These are phyloP conservation scores for Epicauta chinensis DNA, from an alignment of 1,140 invertebrate genomes.

Conservation along the genomic window DNA sequence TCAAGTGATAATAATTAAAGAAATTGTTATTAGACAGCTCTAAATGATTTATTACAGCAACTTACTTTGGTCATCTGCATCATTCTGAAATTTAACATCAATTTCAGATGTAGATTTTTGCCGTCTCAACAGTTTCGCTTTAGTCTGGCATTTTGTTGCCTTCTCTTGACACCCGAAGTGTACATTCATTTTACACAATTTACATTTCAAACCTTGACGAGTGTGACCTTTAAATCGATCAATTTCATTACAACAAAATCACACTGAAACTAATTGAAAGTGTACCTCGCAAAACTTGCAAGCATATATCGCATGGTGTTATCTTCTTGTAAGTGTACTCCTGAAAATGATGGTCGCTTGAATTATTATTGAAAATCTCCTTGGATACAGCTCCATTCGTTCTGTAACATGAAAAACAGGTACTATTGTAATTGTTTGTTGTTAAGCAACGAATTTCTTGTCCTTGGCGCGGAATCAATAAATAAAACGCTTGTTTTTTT, in stretches of 20 bases:
- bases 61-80: conserved; percentile 66
- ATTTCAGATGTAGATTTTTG: conserved; percentile 81
- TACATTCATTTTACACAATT: conserved; percentile 85
- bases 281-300: conserved; percentile 80
- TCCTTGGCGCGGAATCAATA: conserved; percentile 5
- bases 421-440: not conserved
- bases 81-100: conserved; percentile 55
- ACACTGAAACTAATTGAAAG: too few species aligned
- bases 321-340: conserved; percentile 95
- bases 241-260: not conserved
- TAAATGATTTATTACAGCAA: conserved; percentile 23
- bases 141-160: conserved; percentile 73
- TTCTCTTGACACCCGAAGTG: conserved; percentile 83
- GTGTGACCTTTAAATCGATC: conserved; percentile 65
- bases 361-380: conserved; percentile 53
- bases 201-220: conserved; percentile 83
- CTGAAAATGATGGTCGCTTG: conserved; percentile 74
- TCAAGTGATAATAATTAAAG: too few species aligned
- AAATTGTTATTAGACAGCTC: not conserved
- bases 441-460: conserved; percentile 3
- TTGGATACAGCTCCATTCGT: conserved; percentile 66
- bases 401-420: conserved; percentile 44
- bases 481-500: conserved; percentile 2
- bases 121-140: conserved; percentile 71
- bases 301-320: conserved; percentile 89